A percentile compares a stretch with the other conserved stretches of the same genome.
These are phyloP conservation scores for Tetrax tetrax DNA, from an alignment of 2,113 vertebrate species.

Conservation along the genomic window DNA sequence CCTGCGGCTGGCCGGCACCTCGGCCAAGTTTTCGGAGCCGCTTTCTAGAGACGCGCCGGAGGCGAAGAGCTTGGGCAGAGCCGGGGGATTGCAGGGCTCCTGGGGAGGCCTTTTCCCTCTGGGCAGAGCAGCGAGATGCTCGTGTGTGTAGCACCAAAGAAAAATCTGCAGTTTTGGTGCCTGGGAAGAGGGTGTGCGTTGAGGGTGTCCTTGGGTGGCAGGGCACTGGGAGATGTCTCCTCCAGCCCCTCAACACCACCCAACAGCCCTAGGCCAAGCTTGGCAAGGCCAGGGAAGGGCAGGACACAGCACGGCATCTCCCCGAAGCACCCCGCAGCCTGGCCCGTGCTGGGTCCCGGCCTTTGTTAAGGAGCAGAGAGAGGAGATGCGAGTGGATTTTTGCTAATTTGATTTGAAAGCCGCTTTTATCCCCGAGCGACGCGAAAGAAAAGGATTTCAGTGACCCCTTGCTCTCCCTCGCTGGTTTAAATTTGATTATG, in stretches of 20 bases:
- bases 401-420: neutral
- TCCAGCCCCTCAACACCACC: neutral
- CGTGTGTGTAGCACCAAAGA: rapidly evolving
- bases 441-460: neutral
- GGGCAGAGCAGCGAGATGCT: neutral
- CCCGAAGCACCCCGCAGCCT: neutral
- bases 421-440: neutral
- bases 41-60: neutral
- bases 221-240: neutral
- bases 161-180: neutral
- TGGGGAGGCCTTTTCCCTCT: neutral
- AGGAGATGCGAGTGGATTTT: neutral
- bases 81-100: neutral
- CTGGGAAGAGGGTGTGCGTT: neutral
- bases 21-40: neutral
- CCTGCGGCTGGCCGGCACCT: neutral
- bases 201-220: neutral
- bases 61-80: neutral
- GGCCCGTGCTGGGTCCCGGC: neutral
- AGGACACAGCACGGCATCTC: neutral
- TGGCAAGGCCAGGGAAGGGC: neutral
- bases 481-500: slow-evolving; percentile 43
- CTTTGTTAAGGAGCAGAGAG: neutral
- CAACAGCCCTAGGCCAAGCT: neutral
- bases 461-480: neutral